A percentile compares a stretch with the other conserved stretches of the same genome.
Evolutionary conservation across 2,113 vertebrate genomes (phyloP).

Genomic region (Hylia prasina): DNA sequence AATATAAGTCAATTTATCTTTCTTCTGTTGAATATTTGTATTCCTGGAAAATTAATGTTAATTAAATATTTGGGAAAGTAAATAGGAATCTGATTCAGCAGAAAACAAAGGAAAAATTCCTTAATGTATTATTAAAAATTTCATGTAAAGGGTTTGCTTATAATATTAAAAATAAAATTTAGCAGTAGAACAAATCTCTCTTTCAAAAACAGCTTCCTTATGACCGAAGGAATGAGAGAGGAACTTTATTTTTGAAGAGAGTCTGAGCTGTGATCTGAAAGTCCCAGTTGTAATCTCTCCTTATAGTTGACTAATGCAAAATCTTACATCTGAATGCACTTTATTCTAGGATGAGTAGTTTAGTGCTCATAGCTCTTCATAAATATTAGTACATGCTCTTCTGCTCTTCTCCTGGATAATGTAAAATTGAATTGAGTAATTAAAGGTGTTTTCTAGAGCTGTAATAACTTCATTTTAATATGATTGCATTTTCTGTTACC

Average conservation of each 20-base stretch:
- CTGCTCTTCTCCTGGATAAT: background rate
- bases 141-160: background rate
- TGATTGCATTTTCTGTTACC: background rate
- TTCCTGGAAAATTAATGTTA: background rate
- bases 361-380: background rate
- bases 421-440: background rate
- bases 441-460: background rate
- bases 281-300: background rate
- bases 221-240: background rate
- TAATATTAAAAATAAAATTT: slow-evolving; percentile 44
- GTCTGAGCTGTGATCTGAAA: background rate
- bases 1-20: background rate
- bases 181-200: background rate
- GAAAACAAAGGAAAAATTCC: slow-evolving; percentile 34
- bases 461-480: background rate
- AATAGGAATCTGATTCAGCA: background rate
- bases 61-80: background rate
- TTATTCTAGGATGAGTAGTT: background rate
- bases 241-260: background rate
- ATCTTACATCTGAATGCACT: background rate
- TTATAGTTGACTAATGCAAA: background rate
- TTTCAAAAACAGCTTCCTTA: background rate
- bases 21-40: background rate
- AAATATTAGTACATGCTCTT: background rate
- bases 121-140: slow-evolving; percentile 1